Percentiles rank a stretch among this genome's conserved stretches.
These are phyloP conservation scores for Pseudobourletiella spinata DNA, from an alignment of 1,140 invertebrate genomes.

Conservation along the genomic window DNA sequence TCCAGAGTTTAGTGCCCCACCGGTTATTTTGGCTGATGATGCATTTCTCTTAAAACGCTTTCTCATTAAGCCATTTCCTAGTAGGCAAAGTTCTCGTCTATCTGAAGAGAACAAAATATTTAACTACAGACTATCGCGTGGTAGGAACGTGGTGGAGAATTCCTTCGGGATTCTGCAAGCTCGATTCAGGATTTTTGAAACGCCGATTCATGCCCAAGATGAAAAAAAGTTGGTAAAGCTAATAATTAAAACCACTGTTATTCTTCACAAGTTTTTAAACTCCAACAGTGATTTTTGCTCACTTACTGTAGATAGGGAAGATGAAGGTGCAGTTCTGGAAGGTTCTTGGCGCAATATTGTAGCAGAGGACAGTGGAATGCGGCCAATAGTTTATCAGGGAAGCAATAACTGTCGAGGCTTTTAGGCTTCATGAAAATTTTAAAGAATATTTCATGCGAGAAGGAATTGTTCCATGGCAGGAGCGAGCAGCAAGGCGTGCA, in stretches of 20 bases:
- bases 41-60: slow-evolving; percentile 32
- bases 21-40: slow-evolving; percentile 36
- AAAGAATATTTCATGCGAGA: background rate
- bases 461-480: background rate
- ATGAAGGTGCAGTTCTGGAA: background rate
- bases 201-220: slow-evolving; percentile 11
- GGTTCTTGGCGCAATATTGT: background rate
- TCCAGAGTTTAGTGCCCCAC: background rate
- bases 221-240: background rate
- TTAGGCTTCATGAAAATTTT: background rate
- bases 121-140: slow-evolving; percentile 33
- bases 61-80: slow-evolving; percentile 40
- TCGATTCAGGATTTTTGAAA: slow-evolving; percentile 36
- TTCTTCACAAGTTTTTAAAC: slow-evolving; percentile 37
- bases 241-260: slow-evolving; percentile 35
- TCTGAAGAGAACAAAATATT: slow-evolving; percentile 2
- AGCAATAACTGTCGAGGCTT: slow-evolving; percentile 1
- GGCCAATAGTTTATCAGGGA: background rate
- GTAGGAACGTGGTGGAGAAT: slow-evolving; percentile 44
- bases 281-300: background rate
- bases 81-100: slow-evolving; percentile 25
- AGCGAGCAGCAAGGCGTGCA: background rate
- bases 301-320: background rate
- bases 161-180: slow-evolving; percentile 46
- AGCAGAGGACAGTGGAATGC: background rate